Evolutionary conservation across 2,113 vertebrate genomes (phyloP).

Genomic region (Mormyrus lacerda): DNA sequence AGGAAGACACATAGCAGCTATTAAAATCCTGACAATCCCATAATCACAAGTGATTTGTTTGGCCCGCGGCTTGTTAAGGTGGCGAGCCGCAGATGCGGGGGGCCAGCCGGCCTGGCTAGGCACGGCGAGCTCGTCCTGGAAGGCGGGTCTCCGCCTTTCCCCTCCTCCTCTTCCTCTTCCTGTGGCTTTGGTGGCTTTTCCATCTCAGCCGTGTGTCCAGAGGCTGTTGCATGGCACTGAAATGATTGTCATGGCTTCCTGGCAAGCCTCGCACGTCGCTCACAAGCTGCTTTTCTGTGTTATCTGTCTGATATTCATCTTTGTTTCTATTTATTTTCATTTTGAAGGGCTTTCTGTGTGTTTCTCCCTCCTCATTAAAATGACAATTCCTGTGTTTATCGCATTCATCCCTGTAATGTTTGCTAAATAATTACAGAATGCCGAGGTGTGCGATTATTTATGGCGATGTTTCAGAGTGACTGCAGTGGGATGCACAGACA

Average conservation of each 20-base stretch:
- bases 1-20: constrained; percentile 65
- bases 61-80: constrained; percentile 66
- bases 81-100: constrained; percentile 61
- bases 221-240: constrained; percentile 38
- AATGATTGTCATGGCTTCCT: constrained; percentile 60
- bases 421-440: constrained; percentile 22
- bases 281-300: constrained; percentile 6
- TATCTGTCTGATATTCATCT: not conserved
- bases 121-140: constrained; percentile 40
- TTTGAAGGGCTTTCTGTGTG: not conserved
- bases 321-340: constrained; percentile 34
- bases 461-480: constrained; percentile 44
- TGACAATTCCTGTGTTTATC: not conserved
- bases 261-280: constrained; percentile 31
- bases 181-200: constrained; percentile 61
- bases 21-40: constrained; percentile 74
- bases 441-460: constrained; percentile 63
- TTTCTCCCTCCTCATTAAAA: not conserved
- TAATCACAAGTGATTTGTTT: constrained; percentile 73
- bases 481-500: not conserved
- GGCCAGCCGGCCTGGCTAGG: not conserved
- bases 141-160: constrained; percentile 29
- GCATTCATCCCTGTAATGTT: not conserved
- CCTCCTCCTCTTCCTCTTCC: constrained; percentile 51
- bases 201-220: constrained; percentile 61